Percentiles rank a stretch among this genome's conserved stretches.
phyloP scores from a whole-genome alignment of 2,888 invertebrate species.

The Papilio elwesi region DNA sequence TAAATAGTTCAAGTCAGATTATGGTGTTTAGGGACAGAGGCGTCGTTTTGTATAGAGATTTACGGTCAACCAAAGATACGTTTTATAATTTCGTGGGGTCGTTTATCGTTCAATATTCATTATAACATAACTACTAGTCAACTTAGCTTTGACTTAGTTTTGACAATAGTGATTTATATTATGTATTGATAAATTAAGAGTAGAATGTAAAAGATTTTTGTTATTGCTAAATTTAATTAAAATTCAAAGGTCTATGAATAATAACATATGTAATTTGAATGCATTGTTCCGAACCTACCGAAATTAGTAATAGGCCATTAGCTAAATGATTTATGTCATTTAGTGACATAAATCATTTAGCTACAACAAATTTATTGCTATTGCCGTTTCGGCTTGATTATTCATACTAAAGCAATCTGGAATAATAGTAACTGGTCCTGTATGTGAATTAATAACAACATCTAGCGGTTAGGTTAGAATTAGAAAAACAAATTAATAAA shows the following conservation, averaged over 20 bases:
- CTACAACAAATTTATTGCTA: conserved; percentile 15
- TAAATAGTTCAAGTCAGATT: too few relatives aligned
- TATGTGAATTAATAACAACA: neutral
- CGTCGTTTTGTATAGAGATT: too few relatives aligned
- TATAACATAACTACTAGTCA: too few relatives aligned
- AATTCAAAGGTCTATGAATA: neutral
- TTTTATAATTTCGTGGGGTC: too few relatives aligned
- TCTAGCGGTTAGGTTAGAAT: neutral
- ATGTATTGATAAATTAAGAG: too few relatives aligned
- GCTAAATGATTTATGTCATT: conserved; percentile 15
- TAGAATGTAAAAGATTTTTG: too few relatives aligned
- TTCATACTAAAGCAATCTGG: conserved; percentile 18
- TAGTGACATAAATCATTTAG: neutral
- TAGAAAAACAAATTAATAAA: neutral
- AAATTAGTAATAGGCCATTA: conserved; percentile 25
- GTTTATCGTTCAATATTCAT: too few relatives aligned
- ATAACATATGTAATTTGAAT: conserved; percentile 10
- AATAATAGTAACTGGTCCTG: neutral
- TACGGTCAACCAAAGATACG: too few relatives aligned
- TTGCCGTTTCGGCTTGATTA: conserved; percentile 11
- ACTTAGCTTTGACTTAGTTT: too few relatives aligned
- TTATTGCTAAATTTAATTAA: neutral
- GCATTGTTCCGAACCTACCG: neutral
- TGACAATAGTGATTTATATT: too few relatives aligned
- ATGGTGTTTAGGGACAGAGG: too few relatives aligned